A percentile compares a stretch with the other conserved stretches of the same genome.
Conservation (phyloP, 2,113 vertebrate species). For the Micronycteris hirsuta region DNA sequence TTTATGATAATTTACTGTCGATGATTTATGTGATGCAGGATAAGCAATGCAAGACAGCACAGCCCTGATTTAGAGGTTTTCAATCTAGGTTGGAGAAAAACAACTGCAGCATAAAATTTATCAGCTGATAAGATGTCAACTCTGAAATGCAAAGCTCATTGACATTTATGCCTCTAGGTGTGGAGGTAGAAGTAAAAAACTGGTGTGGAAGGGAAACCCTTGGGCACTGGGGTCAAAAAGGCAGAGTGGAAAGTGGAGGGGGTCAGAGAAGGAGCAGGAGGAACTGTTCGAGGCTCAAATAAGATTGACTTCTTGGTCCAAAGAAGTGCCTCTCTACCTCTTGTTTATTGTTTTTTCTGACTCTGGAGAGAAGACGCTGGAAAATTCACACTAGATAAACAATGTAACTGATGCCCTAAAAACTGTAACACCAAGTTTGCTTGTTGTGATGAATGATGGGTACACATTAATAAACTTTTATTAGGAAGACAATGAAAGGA, state of each 20-base stretch:
- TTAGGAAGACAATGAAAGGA: neutral
- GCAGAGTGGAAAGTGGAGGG: neutral
- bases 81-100: constrained; percentile 53
- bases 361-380: neutral
- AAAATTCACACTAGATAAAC: neutral
- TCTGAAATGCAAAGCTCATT: constrained; percentile 47
- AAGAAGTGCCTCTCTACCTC: neutral
- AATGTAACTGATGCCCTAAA: neutral
- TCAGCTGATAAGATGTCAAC: constrained; percentile 38
- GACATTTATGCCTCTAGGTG: neutral
- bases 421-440: neutral
- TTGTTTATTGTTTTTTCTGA: neutral
- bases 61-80: constrained; percentile 62
- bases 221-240: neutral
- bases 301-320: neutral
- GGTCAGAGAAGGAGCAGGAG: neutral
- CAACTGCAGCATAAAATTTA: constrained; percentile 43
- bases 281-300: fast-evolving
- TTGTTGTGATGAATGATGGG: neutral
- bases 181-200: neutral
- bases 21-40: constrained; percentile 51
- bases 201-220: neutral
- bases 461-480: neutral
- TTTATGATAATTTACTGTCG: constrained; percentile 26
- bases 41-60: neutral